Conservation (phyloP, 2,888 invertebrate species). For the Agonopterix heracliana region DNA sequence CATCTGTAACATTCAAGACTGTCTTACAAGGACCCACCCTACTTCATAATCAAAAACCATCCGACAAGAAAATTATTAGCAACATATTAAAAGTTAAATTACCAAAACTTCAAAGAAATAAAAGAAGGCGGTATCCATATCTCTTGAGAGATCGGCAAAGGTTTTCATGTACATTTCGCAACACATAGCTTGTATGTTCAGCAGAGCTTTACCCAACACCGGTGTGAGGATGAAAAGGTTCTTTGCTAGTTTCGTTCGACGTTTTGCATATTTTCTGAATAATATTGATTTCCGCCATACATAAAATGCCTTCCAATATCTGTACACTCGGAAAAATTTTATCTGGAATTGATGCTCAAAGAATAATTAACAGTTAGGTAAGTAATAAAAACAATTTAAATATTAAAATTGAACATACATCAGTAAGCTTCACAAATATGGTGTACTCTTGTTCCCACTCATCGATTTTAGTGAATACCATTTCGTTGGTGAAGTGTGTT, state of each 20-base stretch:
- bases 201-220: slow-evolving; percentile 81
- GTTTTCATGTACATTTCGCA: slow-evolving; percentile 77
- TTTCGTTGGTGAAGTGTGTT: slow-evolving; percentile 85
- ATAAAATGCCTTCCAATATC: slow-evolving; percentile 87
- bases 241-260: slow-evolving; percentile 77
- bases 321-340: slow-evolving; percentile 80
- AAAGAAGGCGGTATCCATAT: slow-evolving; percentile 76
- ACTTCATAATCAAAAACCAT: too few relatives aligned
- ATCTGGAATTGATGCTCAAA: slow-evolving; percentile 56
- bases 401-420: slow-evolving; percentile 55
- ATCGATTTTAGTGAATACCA: slow-evolving; percentile 85
- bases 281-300: slow-evolving; percentile 86
- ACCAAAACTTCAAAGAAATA: slow-evolving; percentile 83
- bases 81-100: not conserved
- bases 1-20: slow-evolving; percentile 51
- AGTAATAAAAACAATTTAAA: too few relatives aligned
- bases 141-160: slow-evolving; percentile 75
- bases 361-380: not conserved
- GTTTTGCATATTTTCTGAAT: slow-evolving; percentile 79
- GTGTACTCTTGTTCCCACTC: slow-evolving; percentile 90
- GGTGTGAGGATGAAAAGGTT: slow-evolving; percentile 85
- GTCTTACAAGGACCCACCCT: not conserved
- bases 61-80: not conserved
- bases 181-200: slow-evolving; percentile 82
- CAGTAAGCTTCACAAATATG: slow-evolving; percentile 85